phyloP scores from a whole-genome alignment of 2,113 vertebrate species.

The Larimichthys polyactis region DNA sequence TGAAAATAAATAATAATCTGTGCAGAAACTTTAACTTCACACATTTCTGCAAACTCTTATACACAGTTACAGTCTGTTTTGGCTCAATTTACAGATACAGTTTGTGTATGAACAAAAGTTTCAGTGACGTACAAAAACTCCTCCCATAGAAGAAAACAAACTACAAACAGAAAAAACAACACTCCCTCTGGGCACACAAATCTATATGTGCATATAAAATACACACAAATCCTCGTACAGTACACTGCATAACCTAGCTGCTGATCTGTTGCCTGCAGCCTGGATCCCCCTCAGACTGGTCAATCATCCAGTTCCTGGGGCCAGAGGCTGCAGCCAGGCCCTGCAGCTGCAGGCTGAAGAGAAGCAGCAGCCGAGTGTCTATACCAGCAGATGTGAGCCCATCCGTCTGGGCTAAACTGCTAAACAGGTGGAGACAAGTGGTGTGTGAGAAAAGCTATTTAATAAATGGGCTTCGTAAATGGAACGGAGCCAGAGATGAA shows the following conservation, averaged over 20 bases:
- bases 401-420: slow-evolving; percentile 59
- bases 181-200: background rate
- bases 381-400: slow-evolving; percentile 40
- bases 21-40: too few relatives aligned
- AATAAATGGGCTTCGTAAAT: slow-evolving; percentile 77
- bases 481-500: slow-evolving; percentile 72
- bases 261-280: slow-evolving; percentile 9
- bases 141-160: background rate
- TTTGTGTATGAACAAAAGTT: background rate
- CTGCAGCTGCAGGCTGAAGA: slow-evolving; percentile 39
- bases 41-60: background rate
- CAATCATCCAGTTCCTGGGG: slow-evolving; percentile 37
- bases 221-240: slow-evolving; percentile 8
- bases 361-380: slow-evolving; percentile 40
- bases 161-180: background rate
- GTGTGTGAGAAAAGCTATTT: slow-evolving; percentile 76
- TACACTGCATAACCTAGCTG: slow-evolving; percentile 2
- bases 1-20: too few relatives aligned
- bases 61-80: background rate
- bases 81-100: background rate
- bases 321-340: slow-evolving; percentile 28
- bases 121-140: background rate
- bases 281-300: slow-evolving; percentile 42
- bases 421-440: slow-evolving; percentile 81
- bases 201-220: slow-evolving; percentile 10